These are phyloP conservation scores for Oceanodroma tethys DNA, from an alignment of 2,113 vertebrate genomes.

Conservation along the genomic window DNA sequence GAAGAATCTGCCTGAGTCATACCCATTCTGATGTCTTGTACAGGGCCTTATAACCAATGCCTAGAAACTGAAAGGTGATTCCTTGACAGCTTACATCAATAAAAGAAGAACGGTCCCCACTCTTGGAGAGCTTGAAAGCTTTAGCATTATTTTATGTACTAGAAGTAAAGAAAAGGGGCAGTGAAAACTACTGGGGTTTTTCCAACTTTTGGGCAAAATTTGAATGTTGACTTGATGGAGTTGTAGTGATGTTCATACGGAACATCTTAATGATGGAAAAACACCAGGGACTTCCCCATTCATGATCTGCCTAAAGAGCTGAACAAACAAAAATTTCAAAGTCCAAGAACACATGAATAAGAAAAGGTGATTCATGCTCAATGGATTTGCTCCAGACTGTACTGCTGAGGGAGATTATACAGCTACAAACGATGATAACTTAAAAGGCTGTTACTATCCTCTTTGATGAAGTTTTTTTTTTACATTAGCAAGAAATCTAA, in stretches of 20 bases:
- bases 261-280: not conserved
- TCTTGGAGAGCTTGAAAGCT: not conserved
- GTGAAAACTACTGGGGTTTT: not conserved
- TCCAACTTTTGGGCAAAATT: not conserved
- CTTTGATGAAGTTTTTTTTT: not conserved
- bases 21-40: not conserved
- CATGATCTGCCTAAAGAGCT: not conserved
- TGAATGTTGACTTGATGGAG: not conserved
- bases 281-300: not conserved
- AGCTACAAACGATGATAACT: not conserved
- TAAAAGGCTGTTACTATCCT: not conserved
- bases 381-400: not conserved
- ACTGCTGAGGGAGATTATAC: not conserved
- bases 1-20: not conserved
- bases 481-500: not conserved
- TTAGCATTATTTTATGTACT: not conserved
- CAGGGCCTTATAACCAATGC: not conserved
- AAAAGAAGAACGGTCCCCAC: not conserved
- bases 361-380: not conserved
- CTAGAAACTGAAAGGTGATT: not conserved
- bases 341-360: not conserved
- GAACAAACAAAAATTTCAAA: not conserved
- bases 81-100: not conserved
- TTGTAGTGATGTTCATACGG: not conserved
- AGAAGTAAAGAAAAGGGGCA: not conserved